Evolutionary conservation across 2,888 invertebrate genomes (phyloP).

Genomic region (Drosophila gaucha): DNA sequence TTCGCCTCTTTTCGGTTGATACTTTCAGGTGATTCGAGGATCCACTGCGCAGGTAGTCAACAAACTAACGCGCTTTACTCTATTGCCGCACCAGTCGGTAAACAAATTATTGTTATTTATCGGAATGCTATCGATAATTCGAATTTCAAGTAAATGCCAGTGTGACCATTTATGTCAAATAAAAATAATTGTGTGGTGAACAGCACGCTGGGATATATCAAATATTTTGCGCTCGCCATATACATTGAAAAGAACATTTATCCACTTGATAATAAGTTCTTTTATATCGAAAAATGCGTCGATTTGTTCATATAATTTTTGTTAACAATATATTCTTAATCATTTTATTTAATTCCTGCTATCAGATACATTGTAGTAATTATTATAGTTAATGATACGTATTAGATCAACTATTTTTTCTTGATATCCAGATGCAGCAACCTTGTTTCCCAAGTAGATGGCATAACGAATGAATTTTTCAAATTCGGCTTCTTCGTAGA

Average conservation of each 20-base stretch:
- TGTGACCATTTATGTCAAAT: conserved; percentile 13
- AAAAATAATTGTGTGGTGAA: not conserved
- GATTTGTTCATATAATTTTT: not conserved
- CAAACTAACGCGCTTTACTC: conserved; percentile 11
- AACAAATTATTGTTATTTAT: conserved; percentile 49
- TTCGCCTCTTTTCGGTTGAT: conserved; percentile 3
- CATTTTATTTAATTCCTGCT: conserved; percentile 13
- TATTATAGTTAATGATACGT: conserved; percentile 83
- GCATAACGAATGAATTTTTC: conserved; percentile 83
- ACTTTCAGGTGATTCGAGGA: conserved; percentile 18
- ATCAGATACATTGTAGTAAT: conserved; percentile 75
- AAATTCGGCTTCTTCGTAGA: conserved; percentile 82
- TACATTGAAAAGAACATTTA: too few relatives aligned
- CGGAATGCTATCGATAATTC: conserved; percentile 35
- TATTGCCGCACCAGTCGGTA: conserved; percentile 59
- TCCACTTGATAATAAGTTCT: not conserved
- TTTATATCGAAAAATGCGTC: not conserved
- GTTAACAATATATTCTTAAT: conserved; percentile 2
- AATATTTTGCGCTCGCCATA: not conserved
- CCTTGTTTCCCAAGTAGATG: conserved; percentile 84
- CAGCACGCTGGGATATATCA: not conserved
- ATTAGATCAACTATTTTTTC: conserved; percentile 84
- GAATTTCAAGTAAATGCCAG: conserved; percentile 1
- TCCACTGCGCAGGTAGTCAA: conserved; percentile 34
- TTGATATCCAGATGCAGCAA: conserved; percentile 83